These are phyloP conservation scores for Scylla paramamosain DNA, from an alignment of 1,140 invertebrate species.

Conservation along the genomic window DNA sequence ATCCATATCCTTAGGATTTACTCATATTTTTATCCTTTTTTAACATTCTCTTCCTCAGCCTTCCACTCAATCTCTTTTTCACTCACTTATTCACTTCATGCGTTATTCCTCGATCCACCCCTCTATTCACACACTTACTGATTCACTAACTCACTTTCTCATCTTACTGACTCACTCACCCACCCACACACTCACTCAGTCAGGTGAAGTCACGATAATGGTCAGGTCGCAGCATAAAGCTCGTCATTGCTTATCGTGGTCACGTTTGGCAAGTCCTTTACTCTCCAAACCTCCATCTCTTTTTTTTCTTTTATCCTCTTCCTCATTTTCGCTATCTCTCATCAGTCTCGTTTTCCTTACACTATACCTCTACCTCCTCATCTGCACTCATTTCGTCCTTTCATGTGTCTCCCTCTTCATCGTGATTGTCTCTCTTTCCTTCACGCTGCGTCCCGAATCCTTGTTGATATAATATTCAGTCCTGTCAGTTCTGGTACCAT, in stretches of 20 bases:
- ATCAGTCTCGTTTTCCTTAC: not conserved
- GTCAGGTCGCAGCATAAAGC: too few species aligned
- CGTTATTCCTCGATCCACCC: too few species aligned
- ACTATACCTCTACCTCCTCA: not conserved
- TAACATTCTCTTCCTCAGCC: too few species aligned
- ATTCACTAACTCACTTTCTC: not conserved
- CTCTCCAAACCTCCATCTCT: not conserved
- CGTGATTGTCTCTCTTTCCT: not conserved
- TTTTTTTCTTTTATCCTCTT: not conserved
- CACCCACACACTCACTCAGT: not conserved
- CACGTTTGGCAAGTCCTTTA: not conserved
- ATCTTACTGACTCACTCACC: not conserved
- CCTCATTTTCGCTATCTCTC: not conserved
- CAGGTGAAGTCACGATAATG: too few species aligned
- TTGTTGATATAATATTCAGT: too few species aligned
- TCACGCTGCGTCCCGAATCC: not conserved
- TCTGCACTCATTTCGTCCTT: not conserved
- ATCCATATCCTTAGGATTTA: too few species aligned
- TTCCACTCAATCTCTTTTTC: too few species aligned
- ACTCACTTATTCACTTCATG: too few species aligned
- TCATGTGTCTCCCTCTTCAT: not conserved
- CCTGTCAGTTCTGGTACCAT: too few species aligned
- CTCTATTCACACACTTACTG: not conserved
- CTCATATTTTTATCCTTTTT: too few species aligned
- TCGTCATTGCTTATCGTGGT: not conserved